These are phyloP conservation scores for Abrostola triplasia DNA, from an alignment of 2,888 invertebrate genomes.

Conservation along the genomic window DNA sequence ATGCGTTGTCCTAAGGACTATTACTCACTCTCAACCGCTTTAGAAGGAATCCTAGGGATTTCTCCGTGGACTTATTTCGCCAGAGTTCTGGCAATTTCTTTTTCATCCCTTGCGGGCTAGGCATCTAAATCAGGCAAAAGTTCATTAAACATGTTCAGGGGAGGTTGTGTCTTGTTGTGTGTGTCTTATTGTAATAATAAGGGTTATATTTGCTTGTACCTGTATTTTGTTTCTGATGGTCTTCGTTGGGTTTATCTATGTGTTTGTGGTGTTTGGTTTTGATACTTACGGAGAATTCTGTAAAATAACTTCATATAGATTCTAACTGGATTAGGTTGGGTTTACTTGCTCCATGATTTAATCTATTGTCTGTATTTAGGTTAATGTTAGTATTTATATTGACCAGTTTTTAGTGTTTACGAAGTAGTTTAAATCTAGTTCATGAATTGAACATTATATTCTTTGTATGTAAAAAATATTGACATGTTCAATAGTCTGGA, in stretches of 20 bases:
- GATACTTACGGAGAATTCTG: slow-evolving; percentile 40
- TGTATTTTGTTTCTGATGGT: slow-evolving; percentile 32
- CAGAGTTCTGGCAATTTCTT: slow-evolving; percentile 82
- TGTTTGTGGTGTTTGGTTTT: slow-evolving; percentile 21
- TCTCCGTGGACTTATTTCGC: slow-evolving; percentile 81
- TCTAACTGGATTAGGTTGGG: slow-evolving; percentile 9
- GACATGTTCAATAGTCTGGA: slow-evolving; percentile 37
- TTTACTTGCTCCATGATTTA: slow-evolving; percentile 10
- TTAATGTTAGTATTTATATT: slow-evolving; percentile 32
- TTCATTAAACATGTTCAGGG: slow-evolving; percentile 37
- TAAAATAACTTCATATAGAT: slow-evolving; percentile 20
- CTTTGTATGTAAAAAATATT: slow-evolving; percentile 8
- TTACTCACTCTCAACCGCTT: slow-evolving; percentile 83
- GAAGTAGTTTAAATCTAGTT: slow-evolving; percentile 11
- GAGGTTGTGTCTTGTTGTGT: slow-evolving; percentile 20
- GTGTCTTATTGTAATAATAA: slow-evolving; percentile 14
- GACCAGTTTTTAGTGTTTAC: not conserved
- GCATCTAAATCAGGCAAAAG: slow-evolving; percentile 73
- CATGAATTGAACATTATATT: too few relatives aligned
- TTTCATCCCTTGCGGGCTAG: slow-evolving; percentile 73
- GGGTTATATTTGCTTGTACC: slow-evolving; percentile 30
- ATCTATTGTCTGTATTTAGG: slow-evolving; percentile 20
- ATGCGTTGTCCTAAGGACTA: slow-evolving; percentile 56
- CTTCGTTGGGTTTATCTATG: slow-evolving; percentile 15
- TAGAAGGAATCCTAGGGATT: slow-evolving; percentile 81